A percentile compares a stretch with the other conserved stretches of the same genome.
These are phyloP conservation scores for Drosophila insularis DNA, from an alignment of 1,140 invertebrate genomes.

Conservation along the genomic window DNA sequence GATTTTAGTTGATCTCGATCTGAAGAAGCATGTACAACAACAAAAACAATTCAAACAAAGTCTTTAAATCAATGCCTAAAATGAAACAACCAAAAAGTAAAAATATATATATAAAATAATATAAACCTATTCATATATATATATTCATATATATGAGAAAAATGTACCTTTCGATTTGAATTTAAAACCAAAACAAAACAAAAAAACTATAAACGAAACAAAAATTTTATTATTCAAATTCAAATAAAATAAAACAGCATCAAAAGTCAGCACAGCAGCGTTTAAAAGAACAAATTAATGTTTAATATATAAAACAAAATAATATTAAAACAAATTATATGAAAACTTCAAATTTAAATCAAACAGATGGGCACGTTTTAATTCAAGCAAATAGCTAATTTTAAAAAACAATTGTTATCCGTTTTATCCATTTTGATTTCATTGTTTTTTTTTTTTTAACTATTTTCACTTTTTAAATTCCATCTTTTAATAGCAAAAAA, in stretches of 20 bases:
- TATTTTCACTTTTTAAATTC: neutral
- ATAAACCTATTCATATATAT: neutral
- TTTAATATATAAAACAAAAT: slow-evolving; percentile 11
- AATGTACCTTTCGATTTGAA: slow-evolving; percentile 37
- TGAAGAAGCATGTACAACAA: neutral
- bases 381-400: slow-evolving; percentile 13
- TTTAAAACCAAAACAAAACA: slow-evolving; percentile 8
- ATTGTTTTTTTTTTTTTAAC: neutral
- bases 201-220: neutral
- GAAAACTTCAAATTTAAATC: neutral
- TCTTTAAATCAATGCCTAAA: slow-evolving; percentile 30
- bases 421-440: slow-evolving; percentile 9
- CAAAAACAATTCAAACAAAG: neutral
- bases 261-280: slow-evolving; percentile 6
- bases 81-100: slow-evolving; percentile 14
- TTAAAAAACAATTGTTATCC: slow-evolving; percentile 7
- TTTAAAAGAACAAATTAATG: slow-evolving; percentile 8
- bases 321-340: neutral
- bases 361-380: slow-evolving; percentile 15
- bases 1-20: slow-evolving; percentile 33
- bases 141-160: slow-evolving; percentile 13
- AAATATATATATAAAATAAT: slow-evolving; percentile 26
- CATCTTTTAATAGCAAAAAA: neutral
- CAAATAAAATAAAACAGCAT: neutral
- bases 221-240: slow-evolving; percentile 7